Evolutionary conservation across 2,113 vertebrate genomes (phyloP).

Genomic region (Montifringilla adamsi): DNA sequence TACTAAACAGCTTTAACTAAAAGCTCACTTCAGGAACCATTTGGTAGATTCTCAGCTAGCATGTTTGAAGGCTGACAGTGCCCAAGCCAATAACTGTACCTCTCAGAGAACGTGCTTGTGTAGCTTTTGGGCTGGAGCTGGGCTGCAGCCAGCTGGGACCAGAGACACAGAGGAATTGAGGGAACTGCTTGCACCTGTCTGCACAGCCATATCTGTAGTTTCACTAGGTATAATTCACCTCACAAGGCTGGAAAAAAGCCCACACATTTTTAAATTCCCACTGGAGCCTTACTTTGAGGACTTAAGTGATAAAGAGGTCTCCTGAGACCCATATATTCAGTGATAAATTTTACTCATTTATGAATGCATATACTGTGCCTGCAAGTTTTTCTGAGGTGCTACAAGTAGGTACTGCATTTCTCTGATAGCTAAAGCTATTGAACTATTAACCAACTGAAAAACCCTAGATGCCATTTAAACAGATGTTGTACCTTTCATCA

Average conservation of each 20-base stretch:
- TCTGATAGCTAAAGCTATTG: background rate
- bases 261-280: background rate
- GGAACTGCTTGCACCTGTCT: conserved; percentile 28
- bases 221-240: conserved; percentile 15
- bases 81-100: background rate
- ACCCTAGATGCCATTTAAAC: background rate
- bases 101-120: background rate
- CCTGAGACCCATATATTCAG: background rate
- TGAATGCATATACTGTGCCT: background rate
- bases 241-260: conserved; percentile 5
- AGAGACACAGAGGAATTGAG: background rate
- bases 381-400: background rate
- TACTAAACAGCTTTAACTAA: background rate
- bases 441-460: background rate
- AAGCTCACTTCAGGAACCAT: background rate
- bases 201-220: background rate
- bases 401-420: background rate
- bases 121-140: background rate
- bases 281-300: background rate
- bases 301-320: background rate
- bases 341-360: background rate
- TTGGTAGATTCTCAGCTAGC: background rate
- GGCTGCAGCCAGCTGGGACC: background rate
- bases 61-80: background rate
- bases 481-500: background rate